Evolutionary conservation across 92 coral and sea anemone species (phyloP).

Genomic region (Micromussa lordhowensis): DNA sequence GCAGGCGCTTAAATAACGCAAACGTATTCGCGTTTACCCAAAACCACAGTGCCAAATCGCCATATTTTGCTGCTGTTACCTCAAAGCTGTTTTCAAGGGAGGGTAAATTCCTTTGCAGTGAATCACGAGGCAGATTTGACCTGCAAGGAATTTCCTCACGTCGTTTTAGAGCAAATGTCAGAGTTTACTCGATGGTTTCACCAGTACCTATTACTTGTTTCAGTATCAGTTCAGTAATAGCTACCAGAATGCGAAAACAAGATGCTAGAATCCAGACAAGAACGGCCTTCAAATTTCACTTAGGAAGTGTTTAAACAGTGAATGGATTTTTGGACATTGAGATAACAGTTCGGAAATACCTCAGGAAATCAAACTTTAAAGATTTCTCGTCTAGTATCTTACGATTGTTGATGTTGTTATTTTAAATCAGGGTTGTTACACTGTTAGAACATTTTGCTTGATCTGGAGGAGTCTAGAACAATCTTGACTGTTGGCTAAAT

Average conservation of each 20-base stretch:
- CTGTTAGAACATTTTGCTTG: neutral
- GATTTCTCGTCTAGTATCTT: constrained; percentile 5
- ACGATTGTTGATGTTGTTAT: constrained; percentile 27
- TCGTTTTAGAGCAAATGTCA: neutral
- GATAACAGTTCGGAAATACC: constrained; percentile 10
- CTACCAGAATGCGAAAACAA: neutral
- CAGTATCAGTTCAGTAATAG: neutral
- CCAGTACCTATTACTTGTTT: neutral
- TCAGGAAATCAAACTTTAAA: constrained; percentile 47
- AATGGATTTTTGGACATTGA: constrained; percentile 22
- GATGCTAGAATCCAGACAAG: neutral
- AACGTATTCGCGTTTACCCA: neutral
- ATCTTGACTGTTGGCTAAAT: constrained; percentile 8
- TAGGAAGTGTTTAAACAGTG: constrained; percentile 45
- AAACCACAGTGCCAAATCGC: neutral
- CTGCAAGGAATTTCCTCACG: constrained; percentile 30
- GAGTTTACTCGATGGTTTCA: neutral
- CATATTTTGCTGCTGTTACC: neutral
- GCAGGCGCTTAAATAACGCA: neutral
- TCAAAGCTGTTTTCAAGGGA: neutral
- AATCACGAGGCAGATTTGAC: constrained; percentile 12
- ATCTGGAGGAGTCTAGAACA: constrained; percentile 23
- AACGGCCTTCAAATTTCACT: constrained; percentile 8
- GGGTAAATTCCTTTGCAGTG: constrained; percentile 24
- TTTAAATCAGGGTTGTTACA: neutral